Percentiles rank a stretch among this genome's conserved stretches.
Conservation (phyloP, 2,888 invertebrate species). For the Euphydryas editha region DNA sequence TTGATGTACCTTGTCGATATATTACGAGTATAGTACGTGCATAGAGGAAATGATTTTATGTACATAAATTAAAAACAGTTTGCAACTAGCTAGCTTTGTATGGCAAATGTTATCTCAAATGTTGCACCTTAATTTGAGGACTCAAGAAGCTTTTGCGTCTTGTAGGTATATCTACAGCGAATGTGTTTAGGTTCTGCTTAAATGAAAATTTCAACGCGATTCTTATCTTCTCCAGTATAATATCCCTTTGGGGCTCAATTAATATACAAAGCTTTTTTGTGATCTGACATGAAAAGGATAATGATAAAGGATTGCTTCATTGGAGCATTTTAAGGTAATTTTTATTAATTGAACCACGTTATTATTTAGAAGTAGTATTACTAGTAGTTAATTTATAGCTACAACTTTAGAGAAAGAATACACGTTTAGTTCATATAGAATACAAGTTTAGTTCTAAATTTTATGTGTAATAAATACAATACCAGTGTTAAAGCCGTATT, state of each 20-base stretch:
- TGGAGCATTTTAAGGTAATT: background rate
- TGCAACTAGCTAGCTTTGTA: no score
- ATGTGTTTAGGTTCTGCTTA: slow-evolving; percentile 19
- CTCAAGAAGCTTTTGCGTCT: slow-evolving; percentile 10
- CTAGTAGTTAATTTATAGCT: no score
- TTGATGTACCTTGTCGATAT: no score
- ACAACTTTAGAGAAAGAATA: no score
- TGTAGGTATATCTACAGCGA: slow-evolving; percentile 17
- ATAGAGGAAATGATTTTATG: no score
- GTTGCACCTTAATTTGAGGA: slow-evolving; percentile 6
- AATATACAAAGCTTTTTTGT: slow-evolving; percentile 2
- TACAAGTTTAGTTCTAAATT: no score
- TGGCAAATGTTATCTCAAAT: no score
- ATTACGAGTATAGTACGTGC: no score
- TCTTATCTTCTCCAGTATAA: slow-evolving; percentile 7
- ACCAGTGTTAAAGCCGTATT: no score
- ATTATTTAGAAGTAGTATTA: background rate
- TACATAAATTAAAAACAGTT: no score
- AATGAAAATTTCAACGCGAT: slow-evolving; percentile 20
- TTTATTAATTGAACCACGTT: background rate
- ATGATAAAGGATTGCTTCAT: background rate
- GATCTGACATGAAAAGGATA: background rate
- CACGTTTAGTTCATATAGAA: no score
- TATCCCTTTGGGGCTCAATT: slow-evolving; percentile 11
- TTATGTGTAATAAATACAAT: no score